Conservation (phyloP, 2,113 vertebrate species). For the Erythrolamprus reginae region DNA sequence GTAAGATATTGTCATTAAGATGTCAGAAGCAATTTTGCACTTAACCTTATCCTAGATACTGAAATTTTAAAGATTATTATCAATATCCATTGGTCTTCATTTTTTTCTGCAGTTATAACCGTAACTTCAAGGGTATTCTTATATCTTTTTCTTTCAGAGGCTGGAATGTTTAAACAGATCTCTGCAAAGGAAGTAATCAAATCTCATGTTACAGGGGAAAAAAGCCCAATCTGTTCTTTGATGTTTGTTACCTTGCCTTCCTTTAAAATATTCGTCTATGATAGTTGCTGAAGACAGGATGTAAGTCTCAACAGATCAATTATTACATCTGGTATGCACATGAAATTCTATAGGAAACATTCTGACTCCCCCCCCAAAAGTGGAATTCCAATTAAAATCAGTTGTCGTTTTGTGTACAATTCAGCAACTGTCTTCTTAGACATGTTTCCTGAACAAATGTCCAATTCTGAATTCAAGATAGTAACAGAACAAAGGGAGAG, state of each 20-base stretch:
- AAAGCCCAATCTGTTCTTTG: slow-evolving; percentile 1
- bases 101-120: not conserved
- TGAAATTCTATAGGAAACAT: not conserved
- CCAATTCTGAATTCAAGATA: not conserved
- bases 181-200: not conserved
- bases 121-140: not conserved
- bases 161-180: not conserved
- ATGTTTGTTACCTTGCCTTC: slow-evolving; percentile 4
- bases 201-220: slow-evolving; percentile 12
- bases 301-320: slow-evolving; percentile 1
- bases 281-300: not conserved
- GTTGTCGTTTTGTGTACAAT: not conserved
- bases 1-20: not conserved
- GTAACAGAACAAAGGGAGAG: not conserved
- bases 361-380: not conserved
- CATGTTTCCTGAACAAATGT: slow-evolving; percentile 4
- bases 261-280: accelerated
- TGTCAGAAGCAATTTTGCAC: not conserved
- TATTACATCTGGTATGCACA: not conserved
- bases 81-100: slow-evolving; percentile 2
- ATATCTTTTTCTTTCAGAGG: not conserved
- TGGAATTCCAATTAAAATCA: not conserved
- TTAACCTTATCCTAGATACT: not conserved
- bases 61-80: not conserved
- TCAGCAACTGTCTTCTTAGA: not conserved